phyloP scores from a whole-genome alignment of 2,888 invertebrate genomes.

The Adelognathus sp. region DNA sequence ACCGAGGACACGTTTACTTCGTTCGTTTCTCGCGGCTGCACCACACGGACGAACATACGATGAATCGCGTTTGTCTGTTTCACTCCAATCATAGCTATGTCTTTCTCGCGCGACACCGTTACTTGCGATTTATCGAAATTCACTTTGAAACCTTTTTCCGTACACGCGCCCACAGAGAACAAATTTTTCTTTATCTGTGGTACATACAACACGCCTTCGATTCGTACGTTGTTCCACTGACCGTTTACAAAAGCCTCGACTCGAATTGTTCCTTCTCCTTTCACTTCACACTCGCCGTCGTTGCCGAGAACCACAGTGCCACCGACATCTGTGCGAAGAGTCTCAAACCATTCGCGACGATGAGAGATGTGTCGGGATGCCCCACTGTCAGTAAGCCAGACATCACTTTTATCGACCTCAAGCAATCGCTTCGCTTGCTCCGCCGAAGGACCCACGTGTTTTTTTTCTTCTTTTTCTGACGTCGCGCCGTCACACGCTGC shows the following conservation, averaged over 20 bases:
- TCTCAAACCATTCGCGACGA: constrained; percentile 48
- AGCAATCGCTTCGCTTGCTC: constrained; percentile 28
- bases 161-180: constrained; percentile 26
- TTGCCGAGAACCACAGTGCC: constrained; percentile 31
- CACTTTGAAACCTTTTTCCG: constrained; percentile 7
- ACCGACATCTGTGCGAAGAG: constrained; percentile 20
- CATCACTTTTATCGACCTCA: constrained; percentile 29
- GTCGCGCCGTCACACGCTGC: constrained; percentile 29
- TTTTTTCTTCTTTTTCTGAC: not conserved
- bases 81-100: constrained; percentile 11
- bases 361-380: constrained; percentile 47
- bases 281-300: constrained; percentile 20
- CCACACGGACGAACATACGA: constrained; percentile 36
- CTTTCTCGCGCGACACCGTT: not conserved
- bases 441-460: constrained; percentile 10
- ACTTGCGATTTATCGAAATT: not conserved
- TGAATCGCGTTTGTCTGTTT: constrained; percentile 34
- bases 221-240: not conserved
- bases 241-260: constrained; percentile 26
- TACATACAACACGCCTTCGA: constrained; percentile 40
- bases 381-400: constrained; percentile 48
- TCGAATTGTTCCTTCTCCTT: constrained; percentile 27
- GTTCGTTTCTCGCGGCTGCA: constrained; percentile 3
- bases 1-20: constrained; percentile 24
- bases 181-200: constrained; percentile 48